Percentiles rank a stretch among this genome's conserved stretches.
Conservation (phyloP, 2,888 invertebrate genomes). For the Cecidostiba fungosa region DNA sequence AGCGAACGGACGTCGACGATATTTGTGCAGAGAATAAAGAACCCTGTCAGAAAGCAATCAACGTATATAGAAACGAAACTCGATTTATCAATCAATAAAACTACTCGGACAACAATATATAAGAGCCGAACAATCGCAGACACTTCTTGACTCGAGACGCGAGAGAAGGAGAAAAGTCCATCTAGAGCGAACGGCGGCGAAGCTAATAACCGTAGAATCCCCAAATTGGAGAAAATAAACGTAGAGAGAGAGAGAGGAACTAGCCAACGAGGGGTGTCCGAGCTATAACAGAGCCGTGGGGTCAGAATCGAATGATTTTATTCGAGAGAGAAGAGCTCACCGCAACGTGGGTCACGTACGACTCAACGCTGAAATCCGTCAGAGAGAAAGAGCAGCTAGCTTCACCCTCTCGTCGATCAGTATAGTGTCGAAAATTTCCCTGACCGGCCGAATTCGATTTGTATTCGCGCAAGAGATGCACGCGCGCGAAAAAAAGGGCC, state of each 20-base stretch:
- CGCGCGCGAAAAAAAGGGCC: slow-evolving; percentile 44
- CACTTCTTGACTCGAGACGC: not conserved
- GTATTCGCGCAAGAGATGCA: slow-evolving; percentile 67
- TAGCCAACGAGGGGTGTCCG: not conserved
- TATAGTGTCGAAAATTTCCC: slow-evolving; percentile 67
- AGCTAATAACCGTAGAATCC: slow-evolving; percentile 42
- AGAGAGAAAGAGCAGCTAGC: slow-evolving; percentile 31
- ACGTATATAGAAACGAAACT: not conserved
- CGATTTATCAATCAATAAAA: not conserved
- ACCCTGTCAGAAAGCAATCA: not conserved
- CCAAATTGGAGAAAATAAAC: slow-evolving; percentile 45
- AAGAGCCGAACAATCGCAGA: not conserved
- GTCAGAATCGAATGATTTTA: slow-evolving; percentile 52
- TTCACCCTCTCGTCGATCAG: slow-evolving; percentile 38
- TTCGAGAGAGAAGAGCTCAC: slow-evolving; percentile 9
- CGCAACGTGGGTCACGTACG: slow-evolving; percentile 50
- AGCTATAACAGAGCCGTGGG: not conserved
- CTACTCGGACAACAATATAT: not conserved
- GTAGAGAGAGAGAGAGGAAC: slow-evolving; percentile 19
- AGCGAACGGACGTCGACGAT: no score
- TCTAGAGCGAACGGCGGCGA: not conserved
- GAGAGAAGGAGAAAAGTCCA: not conserved
- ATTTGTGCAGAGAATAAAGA: not conserved
- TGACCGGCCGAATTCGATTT: slow-evolving; percentile 73
- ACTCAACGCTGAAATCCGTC: slow-evolving; percentile 53